A percentile compares a stretch with the other conserved stretches of the same genome.
Evolutionary conservation across 1,140 invertebrate species (phyloP).

Genomic region (Stegodyphus dumicola): DNA sequence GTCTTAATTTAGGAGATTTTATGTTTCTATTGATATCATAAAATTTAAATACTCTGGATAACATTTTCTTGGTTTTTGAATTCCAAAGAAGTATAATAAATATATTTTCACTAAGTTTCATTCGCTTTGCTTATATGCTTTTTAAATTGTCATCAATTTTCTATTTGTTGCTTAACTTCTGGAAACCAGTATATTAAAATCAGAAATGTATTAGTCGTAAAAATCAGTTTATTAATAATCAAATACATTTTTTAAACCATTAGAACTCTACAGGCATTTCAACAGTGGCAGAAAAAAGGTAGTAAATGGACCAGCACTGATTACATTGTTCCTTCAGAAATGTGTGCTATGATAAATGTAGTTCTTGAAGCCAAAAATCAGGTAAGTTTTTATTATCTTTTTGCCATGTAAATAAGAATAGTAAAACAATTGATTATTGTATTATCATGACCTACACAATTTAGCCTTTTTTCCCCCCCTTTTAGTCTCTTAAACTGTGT

Average conservation of each 20-base stretch:
- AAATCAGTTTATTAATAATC: not conserved
- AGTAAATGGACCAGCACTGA: slow-evolving; percentile 93
- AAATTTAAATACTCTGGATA: too few species aligned
- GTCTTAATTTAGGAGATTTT: too few species aligned
- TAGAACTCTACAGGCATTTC: slow-evolving; percentile 75
- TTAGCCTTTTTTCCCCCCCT: slow-evolving; percentile 31
- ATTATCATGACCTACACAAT: not conserved
- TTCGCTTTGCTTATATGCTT: too few species aligned
- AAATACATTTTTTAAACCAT: not conserved
- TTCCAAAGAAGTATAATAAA: too few species aligned
- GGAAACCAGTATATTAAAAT: too few species aligned
- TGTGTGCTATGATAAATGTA: slow-evolving; percentile 99
- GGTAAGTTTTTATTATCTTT: slow-evolving; percentile 70
- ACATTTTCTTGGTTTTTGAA: too few species aligned
- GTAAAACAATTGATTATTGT: not conserved
- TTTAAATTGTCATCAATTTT: too few species aligned
- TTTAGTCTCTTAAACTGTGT: slow-evolving; percentile 95
- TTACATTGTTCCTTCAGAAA: slow-evolving; percentile 97
- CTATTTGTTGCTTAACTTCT: too few species aligned
- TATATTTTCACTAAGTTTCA: too few species aligned
- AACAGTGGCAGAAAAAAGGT: slow-evolving; percentile 95
- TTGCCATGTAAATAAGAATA: not conserved
- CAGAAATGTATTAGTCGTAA: not conserved
- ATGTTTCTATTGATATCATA: too few species aligned
- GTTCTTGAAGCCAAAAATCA: slow-evolving; percentile 77